Evolutionary conservation across 2,113 vertebrate genomes (phyloP).

Genomic region (Alectura lathami): DNA sequence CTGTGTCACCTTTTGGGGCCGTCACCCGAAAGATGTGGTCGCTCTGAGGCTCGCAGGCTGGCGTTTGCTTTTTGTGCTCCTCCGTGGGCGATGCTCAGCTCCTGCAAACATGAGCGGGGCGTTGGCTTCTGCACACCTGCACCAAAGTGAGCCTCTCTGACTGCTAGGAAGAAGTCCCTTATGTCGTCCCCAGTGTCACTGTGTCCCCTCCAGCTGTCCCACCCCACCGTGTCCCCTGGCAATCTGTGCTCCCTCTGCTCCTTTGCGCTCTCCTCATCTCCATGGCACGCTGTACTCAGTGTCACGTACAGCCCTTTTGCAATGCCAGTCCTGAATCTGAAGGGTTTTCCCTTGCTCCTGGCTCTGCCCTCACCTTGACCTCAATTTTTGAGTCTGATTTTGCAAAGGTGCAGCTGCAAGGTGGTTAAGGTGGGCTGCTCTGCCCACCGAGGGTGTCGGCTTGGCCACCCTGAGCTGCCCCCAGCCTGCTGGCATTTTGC

Average conservation of each 20-base stretch:
- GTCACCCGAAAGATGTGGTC: neutral
- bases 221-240: neutral
- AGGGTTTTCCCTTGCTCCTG: accelerated
- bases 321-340: neutral
- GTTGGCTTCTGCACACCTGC: neutral
- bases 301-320: accelerated
- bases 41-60: neutral
- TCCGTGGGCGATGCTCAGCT: neutral
- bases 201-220: neutral
- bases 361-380: neutral
- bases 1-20: neutral
- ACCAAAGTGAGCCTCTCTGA: neutral
- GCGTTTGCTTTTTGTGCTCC: neutral
- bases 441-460: neutral
- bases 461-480: neutral
- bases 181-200: neutral
- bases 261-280: neutral
- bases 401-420: neutral
- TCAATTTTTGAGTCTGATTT: neutral
- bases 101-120: neutral
- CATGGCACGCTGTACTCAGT: neutral
- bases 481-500: neutral
- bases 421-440: neutral
- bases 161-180: too few relatives aligned
- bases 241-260: neutral